These are phyloP conservation scores for Poecilia velifera DNA, from an alignment of 2,797 vertebrate genomes.

Conservation along the genomic window DNA sequence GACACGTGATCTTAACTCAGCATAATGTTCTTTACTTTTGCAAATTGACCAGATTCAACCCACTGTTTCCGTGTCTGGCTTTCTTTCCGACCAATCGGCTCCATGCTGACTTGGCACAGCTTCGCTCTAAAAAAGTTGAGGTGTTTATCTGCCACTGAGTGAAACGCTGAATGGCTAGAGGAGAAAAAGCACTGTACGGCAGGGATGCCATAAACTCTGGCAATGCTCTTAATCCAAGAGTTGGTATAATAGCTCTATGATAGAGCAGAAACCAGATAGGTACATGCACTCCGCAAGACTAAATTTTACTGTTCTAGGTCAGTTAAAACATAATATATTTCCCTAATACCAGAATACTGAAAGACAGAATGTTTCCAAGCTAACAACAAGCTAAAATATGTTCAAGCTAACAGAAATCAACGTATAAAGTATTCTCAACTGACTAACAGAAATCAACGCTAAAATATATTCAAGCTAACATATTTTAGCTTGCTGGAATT, in stretches of 20 bases:
- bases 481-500: background rate
- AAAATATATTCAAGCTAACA: too few species aligned
- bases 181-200: background rate
- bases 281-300: background rate
- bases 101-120: background rate
- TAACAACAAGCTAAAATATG: too few species aligned
- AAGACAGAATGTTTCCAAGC: too few species aligned
- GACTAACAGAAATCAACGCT: too few species aligned
- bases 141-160: background rate
- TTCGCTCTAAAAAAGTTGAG: background rate
- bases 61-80: background rate
- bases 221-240: background rate
- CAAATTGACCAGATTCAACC: background rate
- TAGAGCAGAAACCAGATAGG: background rate
- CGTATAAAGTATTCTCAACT: too few species aligned
- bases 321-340: background rate
- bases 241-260: constrained; percentile 15
- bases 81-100: background rate
- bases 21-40: background rate
- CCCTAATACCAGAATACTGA: too few species aligned
- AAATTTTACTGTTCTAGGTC: background rate
- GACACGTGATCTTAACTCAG: background rate
- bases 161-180: background rate
- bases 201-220: background rate
- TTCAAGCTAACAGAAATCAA: too few species aligned